Conservation (phyloP, 2,888 invertebrate genomes). For the Stenodera caucasica region DNA sequence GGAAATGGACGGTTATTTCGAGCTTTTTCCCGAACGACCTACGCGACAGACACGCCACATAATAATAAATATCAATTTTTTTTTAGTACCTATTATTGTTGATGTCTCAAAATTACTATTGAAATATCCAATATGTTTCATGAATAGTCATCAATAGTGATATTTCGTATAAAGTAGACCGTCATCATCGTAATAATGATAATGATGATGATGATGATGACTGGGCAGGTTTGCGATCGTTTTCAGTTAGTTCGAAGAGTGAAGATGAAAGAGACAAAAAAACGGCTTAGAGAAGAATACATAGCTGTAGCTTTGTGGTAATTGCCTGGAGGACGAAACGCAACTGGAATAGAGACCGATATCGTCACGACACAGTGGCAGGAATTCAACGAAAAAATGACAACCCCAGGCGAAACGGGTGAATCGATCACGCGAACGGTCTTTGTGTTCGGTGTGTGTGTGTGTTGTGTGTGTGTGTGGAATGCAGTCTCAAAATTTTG, state of each 20-base stretch:
- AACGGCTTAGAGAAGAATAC: background rate
- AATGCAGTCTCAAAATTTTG: conserved; percentile 40
- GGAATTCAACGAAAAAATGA: conserved; percentile 46
- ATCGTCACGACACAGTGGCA: conserved; percentile 16
- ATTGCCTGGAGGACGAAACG: background rate
- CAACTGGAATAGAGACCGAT: conserved; percentile 7
- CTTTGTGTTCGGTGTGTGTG: conserved; percentile 45
- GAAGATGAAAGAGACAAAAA: background rate
- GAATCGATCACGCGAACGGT: conserved; percentile 47
- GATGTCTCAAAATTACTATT: too few species aligned
- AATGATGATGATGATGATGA: background rate
- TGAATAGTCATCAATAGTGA: background rate
- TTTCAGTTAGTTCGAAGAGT: background rate
- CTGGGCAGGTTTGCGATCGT: background rate
- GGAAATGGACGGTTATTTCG: conserved; percentile 29
- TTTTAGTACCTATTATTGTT: background rate
- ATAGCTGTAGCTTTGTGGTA: background rate
- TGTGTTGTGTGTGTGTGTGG: conserved; percentile 42
- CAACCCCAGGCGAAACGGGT: conserved; percentile 47
- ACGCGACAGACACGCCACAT: background rate
- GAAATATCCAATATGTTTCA: background rate
- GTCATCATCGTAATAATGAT: background rate
- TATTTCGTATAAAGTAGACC: background rate
- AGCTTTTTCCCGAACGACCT: background rate
- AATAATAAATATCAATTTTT: background rate